A percentile compares a stretch with the other conserved stretches of the same genome.
Evolutionary conservation across 1,140 invertebrate genomes (phyloP).

Genomic region (Meloidogyne floridensis): DNA sequence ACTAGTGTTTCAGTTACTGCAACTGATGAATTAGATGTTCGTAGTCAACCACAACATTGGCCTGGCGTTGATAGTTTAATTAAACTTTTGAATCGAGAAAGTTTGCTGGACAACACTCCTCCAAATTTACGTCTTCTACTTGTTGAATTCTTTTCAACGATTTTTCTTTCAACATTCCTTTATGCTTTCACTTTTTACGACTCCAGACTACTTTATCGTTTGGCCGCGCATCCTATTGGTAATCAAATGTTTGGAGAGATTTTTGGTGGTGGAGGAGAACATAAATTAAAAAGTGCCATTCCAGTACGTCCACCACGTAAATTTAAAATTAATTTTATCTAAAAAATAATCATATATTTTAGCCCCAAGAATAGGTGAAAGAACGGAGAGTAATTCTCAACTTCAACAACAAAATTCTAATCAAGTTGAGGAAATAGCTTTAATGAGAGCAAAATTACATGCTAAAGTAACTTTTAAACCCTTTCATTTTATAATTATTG

Average conservation of each 20-base stretch:
- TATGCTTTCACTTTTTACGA: constrained; percentile 92
- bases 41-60: constrained; percentile 72
- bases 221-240: constrained; percentile 82
- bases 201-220: constrained; percentile 82
- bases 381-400: background rate
- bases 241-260: constrained; percentile 81
- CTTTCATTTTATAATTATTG: background rate
- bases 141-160: constrained; percentile 86
- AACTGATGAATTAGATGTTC: constrained; percentile 17
- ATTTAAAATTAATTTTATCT: constrained; percentile 21
- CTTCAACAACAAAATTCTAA: constrained; percentile 3
- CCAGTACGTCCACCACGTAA: constrained; percentile 50
- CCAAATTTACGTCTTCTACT: constrained; percentile 87
- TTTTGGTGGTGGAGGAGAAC: constrained; percentile 92
- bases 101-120: constrained; percentile 84
- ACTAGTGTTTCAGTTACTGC: constrained; percentile 12
- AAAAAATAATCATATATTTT: constrained; percentile 28
- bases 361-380: constrained; percentile 21
- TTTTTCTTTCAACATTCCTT: constrained; percentile 86
- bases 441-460: constrained; percentile 56
- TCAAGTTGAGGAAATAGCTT: constrained; percentile 38
- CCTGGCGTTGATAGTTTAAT: constrained; percentile 82
- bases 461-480: constrained; percentile 42
- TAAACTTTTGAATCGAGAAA: constrained; percentile 81
- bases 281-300: constrained; percentile 48